Evolutionary conservation across 1,140 invertebrate species (phyloP).

Genomic region (Brachionus manjavacas): DNA sequence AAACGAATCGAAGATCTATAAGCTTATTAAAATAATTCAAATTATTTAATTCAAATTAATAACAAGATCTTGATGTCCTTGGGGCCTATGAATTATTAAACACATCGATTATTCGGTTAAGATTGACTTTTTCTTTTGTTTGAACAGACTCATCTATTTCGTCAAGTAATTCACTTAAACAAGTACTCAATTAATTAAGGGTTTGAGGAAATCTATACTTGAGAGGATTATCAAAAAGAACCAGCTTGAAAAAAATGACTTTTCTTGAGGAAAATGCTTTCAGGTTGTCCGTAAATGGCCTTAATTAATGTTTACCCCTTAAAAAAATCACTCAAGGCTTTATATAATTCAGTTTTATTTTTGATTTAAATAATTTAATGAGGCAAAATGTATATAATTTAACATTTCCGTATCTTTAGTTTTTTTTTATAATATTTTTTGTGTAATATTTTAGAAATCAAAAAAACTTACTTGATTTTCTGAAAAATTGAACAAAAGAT

Average conservation of each 20-base stretch:
- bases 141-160: background rate
- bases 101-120: slow-evolving; percentile 2
- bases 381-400: too few relatives aligned
- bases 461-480: too few relatives aligned
- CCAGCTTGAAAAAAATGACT: background rate
- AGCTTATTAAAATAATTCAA: slow-evolving; percentile 13
- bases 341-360: background rate
- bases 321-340: background rate
- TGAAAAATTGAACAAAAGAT: too few relatives aligned
- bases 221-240: background rate
- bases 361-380: too few relatives aligned
- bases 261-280: background rate
- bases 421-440: too few relatives aligned
- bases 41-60: background rate
- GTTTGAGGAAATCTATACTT: background rate
- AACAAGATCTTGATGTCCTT: slow-evolving; percentile 6
- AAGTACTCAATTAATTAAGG: background rate
- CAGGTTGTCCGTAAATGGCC: background rate
- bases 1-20: background rate
- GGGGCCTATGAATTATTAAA: background rate
- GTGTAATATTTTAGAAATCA: too few relatives aligned
- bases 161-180: slow-evolving; percentile 13
- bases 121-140: background rate
- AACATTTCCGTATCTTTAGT: too few relatives aligned
- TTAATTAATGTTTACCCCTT: background rate